Conservation (phyloP, 2,888 invertebrate genomes). For the Trachelus iudaicus region DNA sequence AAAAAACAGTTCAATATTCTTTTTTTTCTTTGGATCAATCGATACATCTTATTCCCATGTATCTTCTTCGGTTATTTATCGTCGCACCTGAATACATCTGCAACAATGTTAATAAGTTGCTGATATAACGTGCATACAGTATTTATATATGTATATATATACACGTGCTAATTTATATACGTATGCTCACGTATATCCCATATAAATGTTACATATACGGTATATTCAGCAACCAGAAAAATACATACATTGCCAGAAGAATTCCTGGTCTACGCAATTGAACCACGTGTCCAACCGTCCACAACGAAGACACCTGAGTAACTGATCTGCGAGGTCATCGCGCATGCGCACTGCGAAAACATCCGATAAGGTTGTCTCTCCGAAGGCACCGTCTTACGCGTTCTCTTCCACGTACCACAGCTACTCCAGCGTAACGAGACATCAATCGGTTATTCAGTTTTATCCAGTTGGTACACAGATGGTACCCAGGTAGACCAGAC, state of each 20-base stretch:
- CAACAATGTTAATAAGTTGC: not conserved
- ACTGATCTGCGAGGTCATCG: not conserved
- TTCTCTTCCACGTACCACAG: not conserved
- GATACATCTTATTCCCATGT: too few relatives aligned
- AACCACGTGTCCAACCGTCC: not conserved
- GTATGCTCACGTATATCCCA: too few relatives aligned
- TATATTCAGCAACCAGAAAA: too few relatives aligned
- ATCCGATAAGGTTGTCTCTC: not conserved
- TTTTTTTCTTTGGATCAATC: too few relatives aligned
- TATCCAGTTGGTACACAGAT: not conserved
- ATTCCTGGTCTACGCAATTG: not conserved
- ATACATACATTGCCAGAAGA: too few relatives aligned
- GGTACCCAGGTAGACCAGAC: not conserved
- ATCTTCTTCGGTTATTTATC: not conserved
- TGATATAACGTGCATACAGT: not conserved
- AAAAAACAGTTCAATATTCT: too few relatives aligned
- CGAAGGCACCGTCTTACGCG: not conserved
- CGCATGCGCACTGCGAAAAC: not conserved
- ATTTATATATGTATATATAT: not conserved
- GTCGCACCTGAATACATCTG: not conserved
- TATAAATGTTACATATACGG: too few relatives aligned
- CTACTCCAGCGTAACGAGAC: not conserved
- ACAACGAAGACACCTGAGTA: not conserved
- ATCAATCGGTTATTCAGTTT: not conserved
- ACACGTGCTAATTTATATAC: too few relatives aligned